Conservation (phyloP, 2,797 vertebrate species). For the Crotalus adamanteus region DNA sequence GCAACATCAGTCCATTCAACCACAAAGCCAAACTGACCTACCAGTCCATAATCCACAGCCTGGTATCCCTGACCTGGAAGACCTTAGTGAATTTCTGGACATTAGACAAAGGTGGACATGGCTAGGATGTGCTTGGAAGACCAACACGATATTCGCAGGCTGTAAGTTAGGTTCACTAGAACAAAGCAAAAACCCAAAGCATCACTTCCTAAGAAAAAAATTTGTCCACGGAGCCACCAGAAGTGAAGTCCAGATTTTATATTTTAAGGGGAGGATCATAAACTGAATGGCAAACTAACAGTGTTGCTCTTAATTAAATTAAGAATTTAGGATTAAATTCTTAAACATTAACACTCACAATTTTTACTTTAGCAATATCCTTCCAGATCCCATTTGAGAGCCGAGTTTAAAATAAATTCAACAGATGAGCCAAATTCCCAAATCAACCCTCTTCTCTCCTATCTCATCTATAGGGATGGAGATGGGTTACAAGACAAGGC, state of each 20-base stretch:
- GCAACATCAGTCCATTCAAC: neutral
- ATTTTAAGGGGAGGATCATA: neutral
- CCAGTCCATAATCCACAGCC: neutral
- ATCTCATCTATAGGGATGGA: neutral
- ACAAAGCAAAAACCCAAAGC: neutral
- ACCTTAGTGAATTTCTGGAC: neutral
- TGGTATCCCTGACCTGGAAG: neutral
- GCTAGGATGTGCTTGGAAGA: neutral
- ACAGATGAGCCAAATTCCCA: neutral
- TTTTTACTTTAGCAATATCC: neutral
- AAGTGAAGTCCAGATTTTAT: neutral
- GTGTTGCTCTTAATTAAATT: neutral
- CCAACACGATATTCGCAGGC: neutral
- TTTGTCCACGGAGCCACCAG: neutral
- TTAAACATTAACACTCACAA: neutral
- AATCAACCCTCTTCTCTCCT: neutral
- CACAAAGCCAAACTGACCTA: neutral
- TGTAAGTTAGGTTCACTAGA: neutral
- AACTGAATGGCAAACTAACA: neutral
- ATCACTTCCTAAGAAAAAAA: neutral
- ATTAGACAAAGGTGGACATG: neutral
- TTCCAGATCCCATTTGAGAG: neutral
- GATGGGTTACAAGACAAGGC: neutral
- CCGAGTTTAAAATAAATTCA: neutral
- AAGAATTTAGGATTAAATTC: neutral